Conservation (phyloP, 1,140 invertebrate species). For the Drosophila chauvacae region DNA sequence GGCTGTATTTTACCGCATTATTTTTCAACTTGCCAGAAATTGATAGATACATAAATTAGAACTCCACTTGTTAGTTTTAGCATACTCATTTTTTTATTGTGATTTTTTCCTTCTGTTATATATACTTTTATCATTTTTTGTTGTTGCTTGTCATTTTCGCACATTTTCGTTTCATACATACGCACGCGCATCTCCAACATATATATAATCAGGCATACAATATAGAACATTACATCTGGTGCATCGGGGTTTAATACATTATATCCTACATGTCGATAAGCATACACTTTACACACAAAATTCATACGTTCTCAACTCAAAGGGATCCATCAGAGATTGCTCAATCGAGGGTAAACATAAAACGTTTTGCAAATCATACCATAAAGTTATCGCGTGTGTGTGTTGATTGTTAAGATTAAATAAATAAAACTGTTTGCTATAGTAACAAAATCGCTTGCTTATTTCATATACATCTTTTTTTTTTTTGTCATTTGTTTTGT, state of each 20-base stretch:
- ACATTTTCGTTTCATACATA: conserved; percentile 68
- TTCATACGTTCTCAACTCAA: conserved; percentile 32
- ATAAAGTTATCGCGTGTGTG: conserved; percentile 30
- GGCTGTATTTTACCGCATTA: background rate
- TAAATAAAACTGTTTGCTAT: conserved; percentile 62
- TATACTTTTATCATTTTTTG: conserved; percentile 45
- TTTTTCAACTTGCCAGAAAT: background rate
- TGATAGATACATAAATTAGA: background rate
- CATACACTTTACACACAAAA: conserved; percentile 57
- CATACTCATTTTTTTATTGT: conserved; percentile 71
- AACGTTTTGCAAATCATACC: conserved; percentile 28
- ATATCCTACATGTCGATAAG: conserved; percentile 39
- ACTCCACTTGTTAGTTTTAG: conserved; percentile 49
- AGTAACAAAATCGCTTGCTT: conserved; percentile 44
- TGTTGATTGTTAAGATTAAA: conserved; percentile 46
- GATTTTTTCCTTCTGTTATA: conserved; percentile 47
- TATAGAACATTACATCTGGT: conserved; percentile 48
- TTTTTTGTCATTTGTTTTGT: conserved; percentile 56
- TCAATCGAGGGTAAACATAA: conserved; percentile 43
- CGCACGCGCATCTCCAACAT: conserved; percentile 60
- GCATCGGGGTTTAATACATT: conserved; percentile 43
- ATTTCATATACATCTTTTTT: conserved; percentile 44
- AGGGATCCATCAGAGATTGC: conserved; percentile 21
- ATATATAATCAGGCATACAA: conserved; percentile 70
- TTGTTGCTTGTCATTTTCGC: conserved; percentile 50